Base-by-base conservation (phyloP, 2,113 vertebrate genomes). In the Cyanoramphus novaezelandiae region DNA sequence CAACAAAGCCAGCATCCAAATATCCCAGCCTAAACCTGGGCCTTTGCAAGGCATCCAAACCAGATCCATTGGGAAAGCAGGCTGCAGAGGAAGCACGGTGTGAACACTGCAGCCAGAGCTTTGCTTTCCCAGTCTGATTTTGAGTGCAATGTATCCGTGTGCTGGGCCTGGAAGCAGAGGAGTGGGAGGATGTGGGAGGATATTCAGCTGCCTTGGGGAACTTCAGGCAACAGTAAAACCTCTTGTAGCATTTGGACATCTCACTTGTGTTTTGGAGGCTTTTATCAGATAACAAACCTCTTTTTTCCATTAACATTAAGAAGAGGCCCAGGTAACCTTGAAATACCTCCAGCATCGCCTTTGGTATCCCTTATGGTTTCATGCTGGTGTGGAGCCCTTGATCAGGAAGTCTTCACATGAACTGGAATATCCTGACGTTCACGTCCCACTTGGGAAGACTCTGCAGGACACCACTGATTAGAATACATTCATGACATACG, bases 71-170 rank as follows among this genome's bases (percentile, higher is more conserved):
- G 46, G 46, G 74, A 79, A 25, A 0, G 19, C 39, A 20, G 60
- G 60, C 75, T 86, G 60, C 63, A 50, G 37, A 17, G 62, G 53
- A 69, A 81, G 44, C 62, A 10, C 2, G 0, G 57, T 7, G 15
- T 69, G 41, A 24, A 28, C 3, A 1, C 4, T 2, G 7, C 0
- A 11, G 71, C 33, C 41, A 8, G 15, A 11, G n/a, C 35, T 75
- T 62, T 28, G 41, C 39, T 78, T 27, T 67, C 68, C 35, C 65
- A 4, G 35, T 4, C 52, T 29, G 60, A 37, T 18, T 55, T 39
- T 0, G 0, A 37, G 53, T 5, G 59, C n/a, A 13, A 25, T 1
- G 21, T 15, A 23, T 37, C 24, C 35, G 7, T 2, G 1, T 8
- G 11, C 62, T 6, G 6, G 29, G 35, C 37, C 39, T 41, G n/a